These are phyloP conservation scores for Chrosomus eos DNA, from an alignment of 2,797 vertebrate genomes.

Conservation along the genomic window DNA sequence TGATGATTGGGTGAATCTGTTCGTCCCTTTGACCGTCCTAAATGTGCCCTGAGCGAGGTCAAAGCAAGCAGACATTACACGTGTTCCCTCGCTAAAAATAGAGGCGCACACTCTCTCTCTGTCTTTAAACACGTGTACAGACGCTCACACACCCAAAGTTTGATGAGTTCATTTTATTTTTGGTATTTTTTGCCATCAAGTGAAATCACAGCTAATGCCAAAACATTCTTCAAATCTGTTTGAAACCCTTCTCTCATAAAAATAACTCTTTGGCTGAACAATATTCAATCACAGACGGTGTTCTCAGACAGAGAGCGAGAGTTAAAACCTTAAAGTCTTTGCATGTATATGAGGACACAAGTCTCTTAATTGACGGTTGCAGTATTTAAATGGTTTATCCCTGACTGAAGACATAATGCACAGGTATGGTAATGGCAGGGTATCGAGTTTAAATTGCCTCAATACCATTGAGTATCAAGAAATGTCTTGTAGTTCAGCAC, in stretches of 20 bases:
- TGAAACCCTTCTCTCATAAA: background rate
- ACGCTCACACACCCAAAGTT: background rate
- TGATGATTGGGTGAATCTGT: slow-evolving; percentile 48
- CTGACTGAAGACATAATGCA: background rate
- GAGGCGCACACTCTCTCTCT: slow-evolving; percentile 8
- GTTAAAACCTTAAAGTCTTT: background rate
- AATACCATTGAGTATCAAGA: too few relatives aligned
- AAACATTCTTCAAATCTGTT: background rate
- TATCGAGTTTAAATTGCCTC: too few relatives aligned
- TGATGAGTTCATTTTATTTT: background rate
- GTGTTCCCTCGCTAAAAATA: slow-evolving; percentile 51
- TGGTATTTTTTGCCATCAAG: background rate
- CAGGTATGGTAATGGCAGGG: background rate
- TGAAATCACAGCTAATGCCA: background rate
- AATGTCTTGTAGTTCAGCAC: too few relatives aligned
- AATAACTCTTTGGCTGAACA: background rate
- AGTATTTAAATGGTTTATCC: background rate
- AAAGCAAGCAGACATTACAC: slow-evolving; percentile 29
- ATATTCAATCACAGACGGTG: background rate
- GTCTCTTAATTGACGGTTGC: background rate
- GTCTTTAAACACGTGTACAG: background rate
- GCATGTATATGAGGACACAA: background rate
- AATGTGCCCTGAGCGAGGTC: slow-evolving; percentile 48
- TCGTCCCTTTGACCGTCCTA: slow-evolving; percentile 31
- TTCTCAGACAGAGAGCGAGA: background rate